These are phyloP conservation scores for Ophioninae sp. DNA, from an alignment of 2,888 invertebrate genomes.

Conservation along the genomic window DNA sequence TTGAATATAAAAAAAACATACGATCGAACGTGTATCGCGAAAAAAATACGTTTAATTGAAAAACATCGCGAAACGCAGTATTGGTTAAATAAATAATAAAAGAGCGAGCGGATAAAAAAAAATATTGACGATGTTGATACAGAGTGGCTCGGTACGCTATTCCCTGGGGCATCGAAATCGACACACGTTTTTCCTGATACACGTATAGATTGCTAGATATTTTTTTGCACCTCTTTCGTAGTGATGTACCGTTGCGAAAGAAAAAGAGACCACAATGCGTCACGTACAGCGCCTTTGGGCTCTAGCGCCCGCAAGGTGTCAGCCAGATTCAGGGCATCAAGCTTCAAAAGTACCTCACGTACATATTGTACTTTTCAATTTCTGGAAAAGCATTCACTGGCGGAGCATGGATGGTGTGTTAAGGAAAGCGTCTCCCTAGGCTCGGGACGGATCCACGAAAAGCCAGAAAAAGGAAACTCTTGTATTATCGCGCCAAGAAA, in stretches of 20 bases:
- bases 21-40: too few relatives aligned
- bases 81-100: too few relatives aligned
- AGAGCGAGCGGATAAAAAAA: too few relatives aligned
- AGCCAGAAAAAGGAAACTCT: constrained; percentile 12
- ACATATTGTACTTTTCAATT: constrained; percentile 51
- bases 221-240: background rate
- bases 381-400: constrained; percentile 49
- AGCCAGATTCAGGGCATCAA: constrained; percentile 32
- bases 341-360: constrained; percentile 27
- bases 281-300: background rate
- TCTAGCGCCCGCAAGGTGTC: constrained; percentile 19
- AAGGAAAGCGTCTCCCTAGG: constrained; percentile 11
- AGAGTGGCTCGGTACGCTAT: background rate
- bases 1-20: too few relatives aligned
- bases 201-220: background rate
- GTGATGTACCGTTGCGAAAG: constrained; percentile 17
- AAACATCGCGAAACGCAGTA: too few relatives aligned
- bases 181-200: constrained; percentile 18
- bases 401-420: constrained; percentile 27
- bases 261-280: constrained; percentile 3
- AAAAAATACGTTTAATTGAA: too few relatives aligned
- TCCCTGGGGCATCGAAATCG: background rate
- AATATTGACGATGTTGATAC: background rate
- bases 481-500: constrained; percentile 20
- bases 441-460: constrained; percentile 1